Conservation (phyloP, 2,113 vertebrate genomes). For the Abramis brama region DNA sequence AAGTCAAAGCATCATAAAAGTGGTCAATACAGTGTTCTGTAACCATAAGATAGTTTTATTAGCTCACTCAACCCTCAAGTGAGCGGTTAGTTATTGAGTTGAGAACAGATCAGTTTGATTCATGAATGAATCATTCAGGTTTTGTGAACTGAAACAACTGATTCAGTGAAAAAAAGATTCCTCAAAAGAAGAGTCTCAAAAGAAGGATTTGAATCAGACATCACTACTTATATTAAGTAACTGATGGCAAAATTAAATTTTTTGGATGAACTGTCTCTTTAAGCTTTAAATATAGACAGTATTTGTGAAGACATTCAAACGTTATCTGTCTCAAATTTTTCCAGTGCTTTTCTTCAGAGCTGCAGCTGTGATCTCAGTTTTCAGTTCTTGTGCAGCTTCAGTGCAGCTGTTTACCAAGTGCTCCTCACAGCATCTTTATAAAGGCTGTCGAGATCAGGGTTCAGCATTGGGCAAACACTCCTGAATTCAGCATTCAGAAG, state of each 20-base stretch:
- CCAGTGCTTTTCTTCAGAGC: not conserved
- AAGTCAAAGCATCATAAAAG: not conserved
- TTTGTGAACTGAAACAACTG: not conserved
- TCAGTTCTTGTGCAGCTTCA: not conserved
- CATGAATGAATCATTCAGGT: not conserved
- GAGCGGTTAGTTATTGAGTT: not conserved
- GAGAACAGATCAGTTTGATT: not conserved
- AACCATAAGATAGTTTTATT: not conserved
- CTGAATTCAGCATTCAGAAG: slow-evolving; percentile 7
- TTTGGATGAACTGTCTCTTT: not conserved
- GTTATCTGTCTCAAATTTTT: not conserved
- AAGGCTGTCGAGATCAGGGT: not conserved
- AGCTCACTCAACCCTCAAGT: not conserved
- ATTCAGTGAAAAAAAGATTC: not conserved
- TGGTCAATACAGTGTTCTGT: not conserved
- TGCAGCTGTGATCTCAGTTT: slow-evolving; percentile 9
- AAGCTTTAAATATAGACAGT: not conserved
- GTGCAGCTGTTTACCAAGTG: not conserved
- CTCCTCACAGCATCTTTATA: not conserved
- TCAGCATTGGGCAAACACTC: not conserved
- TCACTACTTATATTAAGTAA: not conserved
- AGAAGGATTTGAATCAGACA: not conserved
- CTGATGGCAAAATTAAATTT: not conserved
- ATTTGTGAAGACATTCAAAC: not conserved
- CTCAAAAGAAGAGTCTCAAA: not conserved